phyloP scores from a whole-genome alignment of 2,113 vertebrate genomes.

The Galemys pyrenaicus region DNA sequence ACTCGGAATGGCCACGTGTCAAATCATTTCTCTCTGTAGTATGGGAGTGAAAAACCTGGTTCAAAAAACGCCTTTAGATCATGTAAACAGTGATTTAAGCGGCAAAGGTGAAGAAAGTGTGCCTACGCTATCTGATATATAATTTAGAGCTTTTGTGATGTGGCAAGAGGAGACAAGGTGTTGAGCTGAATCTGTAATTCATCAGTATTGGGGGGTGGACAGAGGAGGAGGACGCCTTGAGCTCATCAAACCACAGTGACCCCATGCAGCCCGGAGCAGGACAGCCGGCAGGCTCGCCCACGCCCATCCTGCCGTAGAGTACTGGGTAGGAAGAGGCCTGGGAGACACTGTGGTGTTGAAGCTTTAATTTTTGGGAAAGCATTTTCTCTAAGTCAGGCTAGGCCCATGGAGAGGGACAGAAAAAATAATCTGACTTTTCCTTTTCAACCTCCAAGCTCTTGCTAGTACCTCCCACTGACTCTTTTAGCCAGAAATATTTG shows the following conservation, averaged over 20 bases:
- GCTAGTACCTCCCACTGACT: neutral
- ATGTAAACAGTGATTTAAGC: neutral
- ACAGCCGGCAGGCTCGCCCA: neutral
- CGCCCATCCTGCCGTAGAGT: neutral
- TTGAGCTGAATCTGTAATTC: neutral
- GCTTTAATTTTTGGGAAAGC: neutral
- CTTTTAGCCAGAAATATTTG: neutral
- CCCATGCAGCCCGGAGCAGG: neutral
- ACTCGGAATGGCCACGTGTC: neutral
- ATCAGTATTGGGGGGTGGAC: neutral
- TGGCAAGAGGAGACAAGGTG: neutral
- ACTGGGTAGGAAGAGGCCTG: neutral
- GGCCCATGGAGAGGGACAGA: neutral
- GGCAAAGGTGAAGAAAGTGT: neutral
- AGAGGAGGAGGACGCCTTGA: neutral
- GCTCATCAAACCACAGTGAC: neutral
- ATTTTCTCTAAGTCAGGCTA: neutral
- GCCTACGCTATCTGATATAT: neutral
- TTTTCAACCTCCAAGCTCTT: neutral
- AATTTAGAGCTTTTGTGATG: slow-evolving; percentile 36
- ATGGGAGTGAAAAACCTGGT: neutral
- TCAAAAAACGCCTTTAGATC: neutral
- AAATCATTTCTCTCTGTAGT: neutral
- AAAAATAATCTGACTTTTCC: neutral
- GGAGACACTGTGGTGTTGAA: neutral